phyloP scores from a whole-genome alignment of 2,888 invertebrate genomes.

The Cerceris ruficornis region DNA sequence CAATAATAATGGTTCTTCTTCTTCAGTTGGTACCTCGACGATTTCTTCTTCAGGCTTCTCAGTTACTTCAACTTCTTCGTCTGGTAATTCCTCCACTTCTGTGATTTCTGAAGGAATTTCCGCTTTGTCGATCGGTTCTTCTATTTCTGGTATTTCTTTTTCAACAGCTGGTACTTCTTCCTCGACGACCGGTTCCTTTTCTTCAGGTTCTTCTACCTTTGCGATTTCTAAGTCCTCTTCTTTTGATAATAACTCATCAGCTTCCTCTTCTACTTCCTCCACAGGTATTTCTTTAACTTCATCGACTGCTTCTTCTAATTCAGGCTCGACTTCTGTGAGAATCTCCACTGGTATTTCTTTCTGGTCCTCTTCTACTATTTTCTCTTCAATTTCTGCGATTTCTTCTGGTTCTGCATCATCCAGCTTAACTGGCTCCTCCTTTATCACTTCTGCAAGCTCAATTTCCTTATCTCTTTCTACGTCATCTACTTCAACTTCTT shows the following conservation, averaged over 20 bases:
- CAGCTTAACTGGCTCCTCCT: neutral
- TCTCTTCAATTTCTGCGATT: neutral
- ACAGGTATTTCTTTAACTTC: no score
- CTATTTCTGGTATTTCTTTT: neutral
- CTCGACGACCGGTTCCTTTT: neutral
- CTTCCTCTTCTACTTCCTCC: no score
- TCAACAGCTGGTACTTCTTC: neutral
- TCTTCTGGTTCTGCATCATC: neutral
- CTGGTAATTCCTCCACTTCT: constrained; percentile 9
- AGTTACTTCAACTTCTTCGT: neutral
- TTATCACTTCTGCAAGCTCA: neutral
- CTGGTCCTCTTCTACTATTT: neutral
- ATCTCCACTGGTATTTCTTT: neutral
- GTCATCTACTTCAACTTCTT: no score
- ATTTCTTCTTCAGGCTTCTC: neutral
- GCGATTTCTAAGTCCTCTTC: constrained; percentile 3
- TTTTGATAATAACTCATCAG: no score
- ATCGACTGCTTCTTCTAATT: neutral
- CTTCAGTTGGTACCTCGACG: neutral
- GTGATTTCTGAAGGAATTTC: neutral
- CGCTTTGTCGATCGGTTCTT: neutral
- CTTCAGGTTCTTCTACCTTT: neutral
- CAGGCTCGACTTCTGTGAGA: constrained; percentile 6
- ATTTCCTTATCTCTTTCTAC: neutral
- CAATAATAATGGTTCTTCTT: neutral